Evolutionary conservation across 2,797 vertebrate species (phyloP), one percentile per base, ranked within the genome.

Genomic region (Pelobates cultripes): DNA sequence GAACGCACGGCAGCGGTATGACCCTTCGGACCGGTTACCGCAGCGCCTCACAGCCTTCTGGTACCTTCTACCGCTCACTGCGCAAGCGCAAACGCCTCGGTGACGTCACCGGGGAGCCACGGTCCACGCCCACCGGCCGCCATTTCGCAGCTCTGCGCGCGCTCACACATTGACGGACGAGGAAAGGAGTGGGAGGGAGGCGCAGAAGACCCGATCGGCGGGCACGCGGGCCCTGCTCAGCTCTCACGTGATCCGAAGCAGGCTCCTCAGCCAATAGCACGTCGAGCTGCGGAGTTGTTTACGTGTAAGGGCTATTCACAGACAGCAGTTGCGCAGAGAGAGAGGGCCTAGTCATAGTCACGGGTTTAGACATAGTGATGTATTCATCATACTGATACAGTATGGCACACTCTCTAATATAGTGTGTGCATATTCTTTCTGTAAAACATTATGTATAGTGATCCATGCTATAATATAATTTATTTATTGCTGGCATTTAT

Each of bases 291-390:
- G 28, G 14, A 7, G 7, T 17, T 13, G 66, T 66, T 77, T 72
- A 66, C 80, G 63, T 28, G 28, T 57, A 60, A 77, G n/a, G 15
- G n/a, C n/a, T 72, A 82, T 82, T 72, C 80, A 82, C 67, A 15
- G 41, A 75, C 7, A 60, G 3, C 28, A 55, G 79, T 10, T 81
- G 28, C 79, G 73, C 55, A 9, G 12, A 3, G 8, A 7, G 47
- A 2, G n/a, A 47, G 28, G 28, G 14, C 68, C 7, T 57, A 57
- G 55, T 14, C 55, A 57, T 12, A 51, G 47, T 51, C 5, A 5
- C 47, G 0, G 47, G 47, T 51, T 28, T 28, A 28, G 28, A 28
- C 28, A 28, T 28, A 28, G 28, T 28, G 28, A 28, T 28, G 1
- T 28, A 28, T 28, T 28, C 28, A 1, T 1, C 2, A 28, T 28